A percentile compares a stretch with the other conserved stretches of the same genome.
Conservation (phyloP, 1,140 invertebrate species). For the Danaus melanippus region DNA sequence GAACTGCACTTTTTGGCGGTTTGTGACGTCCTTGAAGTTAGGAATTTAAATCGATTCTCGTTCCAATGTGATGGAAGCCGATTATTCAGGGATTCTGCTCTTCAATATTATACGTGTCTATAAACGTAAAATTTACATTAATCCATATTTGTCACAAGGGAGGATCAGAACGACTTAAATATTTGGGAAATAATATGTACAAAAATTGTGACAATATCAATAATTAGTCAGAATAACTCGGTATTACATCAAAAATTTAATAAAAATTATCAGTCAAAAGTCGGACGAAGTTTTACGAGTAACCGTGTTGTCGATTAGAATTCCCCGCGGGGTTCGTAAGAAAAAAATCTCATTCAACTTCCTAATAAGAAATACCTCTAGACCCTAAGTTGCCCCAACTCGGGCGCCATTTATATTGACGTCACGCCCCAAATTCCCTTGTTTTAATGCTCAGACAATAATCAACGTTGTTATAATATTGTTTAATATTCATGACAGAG, state of each 20-base stretch:
- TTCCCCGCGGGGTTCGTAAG: constrained; percentile 24
- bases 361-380: constrained; percentile 37
- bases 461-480: constrained; percentile 53
- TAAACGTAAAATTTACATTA: no score
- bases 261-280: neutral
- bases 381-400: constrained; percentile 9
- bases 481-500: constrained; percentile 51
- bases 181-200: no score
- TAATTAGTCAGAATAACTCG: no score
- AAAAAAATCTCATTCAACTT: constrained; percentile 52
- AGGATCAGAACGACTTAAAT: no score
- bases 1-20: constrained; percentile 58
- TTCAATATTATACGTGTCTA: no score
- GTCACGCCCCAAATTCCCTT: constrained; percentile 49
- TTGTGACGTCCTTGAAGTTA: constrained; percentile 28
- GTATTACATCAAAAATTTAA: no score
- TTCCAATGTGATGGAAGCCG: neutral
- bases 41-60: constrained; percentile 28
- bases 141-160: no score
- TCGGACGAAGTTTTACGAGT: constrained; percentile 7
- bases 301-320: constrained; percentile 29
- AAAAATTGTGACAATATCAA: no score
- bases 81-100: neutral
- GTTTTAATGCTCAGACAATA: constrained; percentile 59
- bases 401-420: constrained; percentile 27